phyloP scores from a whole-genome alignment of 1,140 invertebrate species.

The Rhagoletis zephyria region DNA sequence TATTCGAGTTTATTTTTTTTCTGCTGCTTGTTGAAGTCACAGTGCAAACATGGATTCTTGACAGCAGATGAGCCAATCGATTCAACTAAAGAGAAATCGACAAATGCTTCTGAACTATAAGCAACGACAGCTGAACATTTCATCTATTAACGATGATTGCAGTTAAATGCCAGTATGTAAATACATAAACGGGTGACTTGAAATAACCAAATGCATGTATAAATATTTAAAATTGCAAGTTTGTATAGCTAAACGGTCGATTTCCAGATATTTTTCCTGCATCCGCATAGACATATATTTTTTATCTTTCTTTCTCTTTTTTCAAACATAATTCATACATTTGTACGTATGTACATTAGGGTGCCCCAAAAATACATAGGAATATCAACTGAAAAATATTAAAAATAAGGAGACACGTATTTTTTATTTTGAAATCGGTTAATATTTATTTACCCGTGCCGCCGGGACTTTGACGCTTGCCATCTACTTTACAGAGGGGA shows the following conservation, averaged over 20 bases:
- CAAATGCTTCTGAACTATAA: neutral
- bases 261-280: slow-evolving; percentile 15
- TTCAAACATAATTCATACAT: neutral
- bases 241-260: neutral
- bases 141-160: slow-evolving; percentile 5
- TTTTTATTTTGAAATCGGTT: no score
- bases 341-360: no score
- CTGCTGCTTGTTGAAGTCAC: neutral
- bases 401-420: no score
- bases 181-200: neutral
- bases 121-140: neutral
- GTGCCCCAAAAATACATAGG: no score
- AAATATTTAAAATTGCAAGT: slow-evolving; percentile 3
- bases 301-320: neutral
- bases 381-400: no score
- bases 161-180: neutral
- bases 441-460: no score
- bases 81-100: slow-evolving; percentile 8
- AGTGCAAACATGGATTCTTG: neutral
- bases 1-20: neutral
- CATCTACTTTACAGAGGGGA: no score
- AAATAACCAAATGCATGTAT: neutral
- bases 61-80: slow-evolving; percentile 27
- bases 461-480: no score
- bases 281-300: neutral